Evolutionary conservation across 2,888 invertebrate species (phyloP).

Genomic region (Acheta domesticus): DNA sequence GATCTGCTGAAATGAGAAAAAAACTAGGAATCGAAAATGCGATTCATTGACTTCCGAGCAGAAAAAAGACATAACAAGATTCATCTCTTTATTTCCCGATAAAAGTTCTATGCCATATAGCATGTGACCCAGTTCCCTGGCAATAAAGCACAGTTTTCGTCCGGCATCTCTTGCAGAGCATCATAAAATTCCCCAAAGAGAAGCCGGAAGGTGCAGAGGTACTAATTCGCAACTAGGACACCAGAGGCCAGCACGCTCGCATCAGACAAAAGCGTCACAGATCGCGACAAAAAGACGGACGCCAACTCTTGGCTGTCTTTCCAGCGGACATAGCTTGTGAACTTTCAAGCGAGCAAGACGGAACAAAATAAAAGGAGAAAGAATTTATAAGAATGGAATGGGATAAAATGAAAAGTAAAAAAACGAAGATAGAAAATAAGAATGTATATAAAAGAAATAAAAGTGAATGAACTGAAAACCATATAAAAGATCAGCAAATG

Average conservation of each 20-base stretch:
- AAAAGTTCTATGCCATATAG: too few relatives aligned
- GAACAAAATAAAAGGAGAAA: constrained; percentile 19
- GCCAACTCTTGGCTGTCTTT: background rate
- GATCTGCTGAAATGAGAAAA: too few relatives aligned
- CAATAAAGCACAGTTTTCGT: too few relatives aligned
- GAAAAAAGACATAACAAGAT: too few relatives aligned
- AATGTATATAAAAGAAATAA: constrained; percentile 28
- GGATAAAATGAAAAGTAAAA: constrained; percentile 23
- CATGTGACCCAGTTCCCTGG: too few relatives aligned
- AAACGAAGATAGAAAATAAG: constrained; percentile 18
- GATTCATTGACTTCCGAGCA: too few relatives aligned
- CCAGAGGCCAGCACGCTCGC: background rate
- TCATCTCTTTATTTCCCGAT: too few relatives aligned
- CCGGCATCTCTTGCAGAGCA: too few relatives aligned
- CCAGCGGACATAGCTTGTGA: constrained; percentile 6
- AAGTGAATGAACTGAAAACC: constrained; percentile 36
- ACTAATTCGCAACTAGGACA: background rate
- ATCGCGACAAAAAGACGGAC: background rate
- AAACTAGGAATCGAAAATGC: too few relatives aligned
- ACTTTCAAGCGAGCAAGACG: background rate
- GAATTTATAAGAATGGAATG: constrained; percentile 31
- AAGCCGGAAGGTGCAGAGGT: background rate
- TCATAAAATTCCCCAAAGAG: too few relatives aligned
- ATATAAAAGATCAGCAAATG: constrained; percentile 32
- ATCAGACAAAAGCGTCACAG: background rate